Percentiles rank a stretch among this genome's conserved stretches.
Evolutionary conservation across 1,140 invertebrate genomes (phyloP).

Genomic region (Ladona fulva): DNA sequence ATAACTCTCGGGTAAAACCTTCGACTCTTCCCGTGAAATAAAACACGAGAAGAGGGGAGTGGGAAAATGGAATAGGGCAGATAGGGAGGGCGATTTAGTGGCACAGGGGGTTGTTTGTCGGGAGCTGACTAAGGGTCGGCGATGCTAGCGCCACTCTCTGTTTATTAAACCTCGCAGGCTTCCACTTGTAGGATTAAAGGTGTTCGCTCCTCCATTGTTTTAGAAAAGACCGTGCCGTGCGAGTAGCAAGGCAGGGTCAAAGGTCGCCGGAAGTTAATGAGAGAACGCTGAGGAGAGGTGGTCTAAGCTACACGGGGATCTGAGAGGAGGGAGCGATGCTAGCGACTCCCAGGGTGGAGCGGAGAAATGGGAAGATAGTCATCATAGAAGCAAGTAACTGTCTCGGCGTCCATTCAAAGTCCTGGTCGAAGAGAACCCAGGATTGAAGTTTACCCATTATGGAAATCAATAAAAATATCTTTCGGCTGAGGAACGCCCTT

Average conservation of each 20-base stretch:
- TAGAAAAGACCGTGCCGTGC: neutral
- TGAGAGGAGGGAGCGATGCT: neutral
- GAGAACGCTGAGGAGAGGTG: neutral
- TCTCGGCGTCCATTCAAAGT: neutral
- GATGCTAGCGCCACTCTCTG: neutral
- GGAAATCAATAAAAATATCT: too few relatives aligned
- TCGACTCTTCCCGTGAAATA: neutral
- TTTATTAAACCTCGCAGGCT: neutral
- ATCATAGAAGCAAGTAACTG: neutral
- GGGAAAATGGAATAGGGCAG: neutral
- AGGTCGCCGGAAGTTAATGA: neutral
- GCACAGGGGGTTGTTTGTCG: neutral
- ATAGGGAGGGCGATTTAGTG: neutral
- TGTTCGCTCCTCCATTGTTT: neutral
- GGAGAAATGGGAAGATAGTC: neutral
- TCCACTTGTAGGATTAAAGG: conserved; percentile 5
- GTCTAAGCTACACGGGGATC: neutral
- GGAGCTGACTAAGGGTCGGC: neutral
- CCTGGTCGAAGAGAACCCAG: too few relatives aligned
- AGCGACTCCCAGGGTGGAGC: neutral
- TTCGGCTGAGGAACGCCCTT: too few relatives aligned
- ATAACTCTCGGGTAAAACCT: neutral
- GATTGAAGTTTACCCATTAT: too few relatives aligned
- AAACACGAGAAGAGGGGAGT: neutral
- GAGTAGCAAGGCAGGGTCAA: neutral